These are phyloP conservation scores for Macaca nemestrina DNA, from an alignment of 2,113 vertebrate species.

Conservation along the genomic window DNA sequence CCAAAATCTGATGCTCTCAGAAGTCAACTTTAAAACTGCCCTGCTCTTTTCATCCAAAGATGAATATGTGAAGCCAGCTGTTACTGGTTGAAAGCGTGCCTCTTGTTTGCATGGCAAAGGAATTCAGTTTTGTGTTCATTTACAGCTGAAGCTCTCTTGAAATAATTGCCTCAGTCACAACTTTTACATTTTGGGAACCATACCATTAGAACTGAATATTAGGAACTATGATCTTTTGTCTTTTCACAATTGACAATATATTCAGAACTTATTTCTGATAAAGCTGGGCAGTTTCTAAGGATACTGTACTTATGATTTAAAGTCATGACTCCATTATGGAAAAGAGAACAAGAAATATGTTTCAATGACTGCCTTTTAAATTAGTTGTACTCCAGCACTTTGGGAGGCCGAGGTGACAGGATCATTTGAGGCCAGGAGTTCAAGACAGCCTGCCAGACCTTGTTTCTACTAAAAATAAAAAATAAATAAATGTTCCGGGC, in stretches of 20 bases:
- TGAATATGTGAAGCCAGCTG: background rate
- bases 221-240: background rate
- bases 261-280: slow-evolving; percentile 20
- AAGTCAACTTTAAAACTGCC: background rate
- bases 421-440: too few species aligned
- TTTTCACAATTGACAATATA: background rate
- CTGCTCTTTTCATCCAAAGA: background rate
- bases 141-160: background rate
- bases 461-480: too few species aligned
- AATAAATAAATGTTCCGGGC: too few species aligned
- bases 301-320: background rate
- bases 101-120: background rate
- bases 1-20: background rate
- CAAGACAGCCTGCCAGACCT: too few species aligned
- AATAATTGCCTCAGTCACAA: background rate
- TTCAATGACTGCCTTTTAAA: slow-evolving; percentile 1
- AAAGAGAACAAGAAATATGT: background rate
- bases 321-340: background rate
- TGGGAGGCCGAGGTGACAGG: too few species aligned
- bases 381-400: background rate
- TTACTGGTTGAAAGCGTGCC: background rate
- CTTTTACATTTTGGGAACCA: background rate
- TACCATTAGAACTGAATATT: background rate
- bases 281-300: background rate
- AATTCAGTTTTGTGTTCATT: background rate